Percentiles rank a stretch among this genome's conserved stretches.
Evolutionary conservation across 1,140 invertebrate species (phyloP).

Genomic region (Ceratitis capitata): DNA sequence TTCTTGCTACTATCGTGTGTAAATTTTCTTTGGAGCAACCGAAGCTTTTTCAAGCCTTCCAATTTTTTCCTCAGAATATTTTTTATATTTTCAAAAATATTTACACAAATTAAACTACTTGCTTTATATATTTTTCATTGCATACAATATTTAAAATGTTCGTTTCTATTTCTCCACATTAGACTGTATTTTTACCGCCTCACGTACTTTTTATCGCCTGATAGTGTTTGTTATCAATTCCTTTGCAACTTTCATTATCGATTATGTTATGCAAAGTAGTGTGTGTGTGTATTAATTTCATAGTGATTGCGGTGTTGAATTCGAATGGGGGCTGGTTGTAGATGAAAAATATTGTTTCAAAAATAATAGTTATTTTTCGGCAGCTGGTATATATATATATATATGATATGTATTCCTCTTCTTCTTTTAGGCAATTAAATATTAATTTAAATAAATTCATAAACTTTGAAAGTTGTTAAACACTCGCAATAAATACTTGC

Average conservation of each 20-base stretch:
- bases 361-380: no score
- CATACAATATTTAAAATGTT: neutral
- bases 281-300: neutral
- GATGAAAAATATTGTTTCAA: neutral
- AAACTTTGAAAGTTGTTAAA: no score
- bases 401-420: no score
- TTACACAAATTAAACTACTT: neutral
- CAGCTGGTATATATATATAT: no score
- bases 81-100: neutral
- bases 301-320: no score
- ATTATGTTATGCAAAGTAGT: neutral
- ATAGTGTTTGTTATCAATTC: neutral
- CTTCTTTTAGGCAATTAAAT: no score
- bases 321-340: neutral
- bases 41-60: no score
- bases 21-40: no score
- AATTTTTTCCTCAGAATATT: neutral
- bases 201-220: neutral
- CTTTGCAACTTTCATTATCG: constrained; percentile 10
- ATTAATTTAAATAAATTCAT: no score
- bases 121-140: neutral
- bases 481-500: no score
- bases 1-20: no score
- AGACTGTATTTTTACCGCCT: neutral
- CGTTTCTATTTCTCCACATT: neutral